phyloP scores from a whole-genome alignment of 2,797 vertebrate genomes.

The Molossus molossus region DNA sequence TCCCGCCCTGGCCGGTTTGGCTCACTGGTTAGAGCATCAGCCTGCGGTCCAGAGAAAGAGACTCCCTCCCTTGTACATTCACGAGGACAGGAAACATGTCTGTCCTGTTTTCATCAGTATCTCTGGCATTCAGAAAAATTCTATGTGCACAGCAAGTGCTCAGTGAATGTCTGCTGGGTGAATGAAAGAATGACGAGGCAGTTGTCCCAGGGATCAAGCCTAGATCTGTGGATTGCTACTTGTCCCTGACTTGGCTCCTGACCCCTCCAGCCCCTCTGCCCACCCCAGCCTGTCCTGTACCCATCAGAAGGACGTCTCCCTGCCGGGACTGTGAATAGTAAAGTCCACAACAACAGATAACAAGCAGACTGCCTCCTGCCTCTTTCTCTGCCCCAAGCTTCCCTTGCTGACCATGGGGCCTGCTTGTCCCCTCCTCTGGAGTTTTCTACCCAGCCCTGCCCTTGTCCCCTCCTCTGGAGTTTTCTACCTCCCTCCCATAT shows the following conservation, averaged over 20 bases:
- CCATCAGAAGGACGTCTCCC: neutral
- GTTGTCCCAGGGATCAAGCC: neutral
- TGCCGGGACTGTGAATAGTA: neutral
- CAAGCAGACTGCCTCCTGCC: conserved; percentile 38
- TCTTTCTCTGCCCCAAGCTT: conserved; percentile 18
- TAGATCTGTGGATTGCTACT: neutral
- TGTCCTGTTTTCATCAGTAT: neutral
- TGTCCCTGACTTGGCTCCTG: neutral
- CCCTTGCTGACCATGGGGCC: conserved; percentile 19
- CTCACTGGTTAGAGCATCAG: too few species aligned
- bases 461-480: conserved; percentile 68
- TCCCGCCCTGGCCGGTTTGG: neutral
- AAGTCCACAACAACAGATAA: conserved; percentile 63
- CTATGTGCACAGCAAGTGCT: neutral
- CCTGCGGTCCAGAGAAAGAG: neutral
- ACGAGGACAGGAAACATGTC: neutral
- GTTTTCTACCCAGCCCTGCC: conserved; percentile 70
- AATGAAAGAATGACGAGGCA: neutral
- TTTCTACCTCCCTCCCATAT: conserved; percentile 78
- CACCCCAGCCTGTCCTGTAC: neutral
- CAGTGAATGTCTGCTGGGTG: neutral
- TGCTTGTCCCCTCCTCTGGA: conserved; percentile 72
- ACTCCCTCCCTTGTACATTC: neutral
- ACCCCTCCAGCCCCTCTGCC: neutral
- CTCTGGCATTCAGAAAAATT: neutral